A percentile compares a stretch with the other conserved stretches of the same genome.
Conservation (phyloP, 1,140 invertebrate species). For the Sarcophaga bullata region DNA sequence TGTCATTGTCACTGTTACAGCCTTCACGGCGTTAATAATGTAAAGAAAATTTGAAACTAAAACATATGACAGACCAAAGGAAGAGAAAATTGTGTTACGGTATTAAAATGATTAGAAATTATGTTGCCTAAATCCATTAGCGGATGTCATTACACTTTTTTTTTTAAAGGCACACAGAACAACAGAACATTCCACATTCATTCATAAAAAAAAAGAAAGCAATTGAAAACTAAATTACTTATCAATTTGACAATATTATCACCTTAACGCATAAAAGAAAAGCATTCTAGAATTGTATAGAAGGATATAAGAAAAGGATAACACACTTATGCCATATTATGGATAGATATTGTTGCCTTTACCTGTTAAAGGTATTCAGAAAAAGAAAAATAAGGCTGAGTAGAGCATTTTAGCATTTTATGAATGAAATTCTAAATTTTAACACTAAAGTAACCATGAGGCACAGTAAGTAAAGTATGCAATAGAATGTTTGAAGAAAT, state of each 20-base stretch:
- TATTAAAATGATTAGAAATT: conserved; percentile 39
- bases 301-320: not conserved
- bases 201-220: not conserved
- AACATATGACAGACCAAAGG: not conserved
- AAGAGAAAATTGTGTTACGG: conserved; percentile 21
- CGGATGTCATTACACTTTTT: not conserved
- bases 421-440: no score
- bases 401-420: no score
- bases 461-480: no score
- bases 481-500: no score
- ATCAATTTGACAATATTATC: conserved; percentile 27
- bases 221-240: conserved; percentile 17
- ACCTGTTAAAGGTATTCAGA: no score
- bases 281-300: no score
- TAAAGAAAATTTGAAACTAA: not conserved
- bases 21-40: not conserved
- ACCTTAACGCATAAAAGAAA: not conserved
- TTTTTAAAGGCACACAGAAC: no score
- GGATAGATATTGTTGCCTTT: no score
- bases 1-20: not conserved
- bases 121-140: conserved; percentile 10
- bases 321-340: not conserved
- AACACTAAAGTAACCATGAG: no score
- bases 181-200: not conserved
- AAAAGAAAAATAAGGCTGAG: no score